Base-by-base conservation (phyloP, 2,113 vertebrate species). In the Poicephalus meyeri region DNA sequence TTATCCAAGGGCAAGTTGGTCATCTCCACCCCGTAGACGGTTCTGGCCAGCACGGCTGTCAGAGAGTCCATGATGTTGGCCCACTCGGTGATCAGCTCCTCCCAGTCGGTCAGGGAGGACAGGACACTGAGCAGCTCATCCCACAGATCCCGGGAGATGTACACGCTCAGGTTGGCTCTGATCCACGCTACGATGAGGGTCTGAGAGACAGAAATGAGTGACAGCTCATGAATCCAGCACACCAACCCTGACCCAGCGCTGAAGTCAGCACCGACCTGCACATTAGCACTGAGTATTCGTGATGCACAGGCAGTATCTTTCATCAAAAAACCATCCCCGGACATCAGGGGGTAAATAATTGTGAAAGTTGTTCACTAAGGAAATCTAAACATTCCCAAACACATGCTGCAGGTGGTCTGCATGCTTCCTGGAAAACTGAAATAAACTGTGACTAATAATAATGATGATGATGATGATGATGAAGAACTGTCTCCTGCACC, bases 141-240 rank as follows among this genome's bases (percentile, higher is more conserved):
- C 99, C 99, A 99, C 56, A 99, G 98, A 96, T 99, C 99, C 86
- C 99, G 99, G 56, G 99, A 99, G 95, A 99, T 99, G 88, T 98
- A 99, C 49, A 99, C 99, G 2, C 98, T 99, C 93, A 99, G 98
- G 96, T 99, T 99, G 89, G 99, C 99, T 95, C 99, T 97, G 95
- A 99, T 99, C 99, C 99, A 99, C 0, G 99, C 99, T 92, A 99
- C 99, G 11, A 99, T 99, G 78, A 99, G 99, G 6, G 99, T 99
- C 99, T 99, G 88, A 63, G 93, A 55, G 72, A 64, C 80, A 42
- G 50, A 73, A 63, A 91, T 10, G 71, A 33, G 49, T 5, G 41
- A 52, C 61, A 52, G 18, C 16, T 35, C 6, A 3, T 33, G 4
- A 74, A 92, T 5, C 55, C 61, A 77, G 63, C n/a, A 7, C n/a